Evolutionary conservation across 2,113 vertebrate species (phyloP), one percentile per base, ranked within the genome.

Genomic region (Halcyon senegalensis): DNA sequence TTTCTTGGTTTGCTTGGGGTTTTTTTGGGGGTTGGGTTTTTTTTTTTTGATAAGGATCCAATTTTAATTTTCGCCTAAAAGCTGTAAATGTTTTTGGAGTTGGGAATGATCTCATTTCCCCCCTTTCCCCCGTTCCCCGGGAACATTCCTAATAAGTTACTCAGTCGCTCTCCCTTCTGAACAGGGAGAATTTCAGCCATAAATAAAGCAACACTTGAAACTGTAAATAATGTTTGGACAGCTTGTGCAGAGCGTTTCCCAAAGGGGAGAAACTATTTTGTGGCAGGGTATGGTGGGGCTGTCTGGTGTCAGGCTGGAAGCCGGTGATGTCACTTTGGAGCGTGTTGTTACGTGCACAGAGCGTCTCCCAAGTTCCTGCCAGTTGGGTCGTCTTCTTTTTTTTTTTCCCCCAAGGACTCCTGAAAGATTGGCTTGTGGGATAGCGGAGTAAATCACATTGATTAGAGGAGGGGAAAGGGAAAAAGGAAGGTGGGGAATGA

Each of bases 81-180:
- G 59, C 72, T 90, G 46, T 73, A 87, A 86, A 95, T 73, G 37
- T 80, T 90, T 86, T 64, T 83, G 30, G 79, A 88, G 67, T 81
- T 91, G 55, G 2, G 43, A 81, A 72, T 94, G 85, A 95, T 93
- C 92, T 96, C 88, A 95, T 87, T 93, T 93, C 72, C 59, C 81
- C 6, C 18, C 39, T 83, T 66, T 39, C 51, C 33, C 56, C 35
- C 33, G 20, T 93, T 94, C 68, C 76, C 43, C 35, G 51, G 58
- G 27, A 96, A 93, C 90, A 93, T 97, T 94, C 90, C 90, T 96
- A 59, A 5, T 84, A 77, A 56, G 79, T 90, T 96, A 91, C 83
- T 92, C 90, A 88, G 60, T 81, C 2, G 3, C n/a, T 74, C 74
- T 87, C 31, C 63, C 58, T 90, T 74, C 64, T 87, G 66, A 86